Percentiles rank a stretch among this genome's conserved stretches.
Conservation (phyloP, 2,888 invertebrate species). For the Zaprionus bogoriensis region DNA sequence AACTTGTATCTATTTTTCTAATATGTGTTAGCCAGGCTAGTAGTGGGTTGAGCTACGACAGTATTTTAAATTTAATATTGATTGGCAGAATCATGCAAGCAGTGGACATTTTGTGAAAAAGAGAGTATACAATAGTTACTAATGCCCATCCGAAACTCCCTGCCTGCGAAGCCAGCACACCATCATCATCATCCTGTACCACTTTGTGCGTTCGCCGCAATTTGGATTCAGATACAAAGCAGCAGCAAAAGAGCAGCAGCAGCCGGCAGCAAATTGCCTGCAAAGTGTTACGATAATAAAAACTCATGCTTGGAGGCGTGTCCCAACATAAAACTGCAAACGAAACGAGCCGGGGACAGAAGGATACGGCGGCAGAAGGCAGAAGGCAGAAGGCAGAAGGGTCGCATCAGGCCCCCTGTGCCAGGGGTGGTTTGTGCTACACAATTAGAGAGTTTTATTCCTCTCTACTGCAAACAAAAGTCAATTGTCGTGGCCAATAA, state of each 20-base stretch:
- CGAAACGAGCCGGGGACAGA: conserved; percentile 44
- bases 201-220: conserved; percentile 66
- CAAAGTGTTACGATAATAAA: conserved; percentile 77
- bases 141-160: conserved; percentile 6
- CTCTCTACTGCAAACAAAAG: conserved; percentile 57
- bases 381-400: conserved; percentile 2
- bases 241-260: conserved; percentile 38
- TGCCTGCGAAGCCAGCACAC: neutral
- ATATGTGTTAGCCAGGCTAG: no score
- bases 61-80: no score
- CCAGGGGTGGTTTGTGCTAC: conserved; percentile 45
- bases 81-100: no score
- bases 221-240: conserved; percentile 32
- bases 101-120: no score
- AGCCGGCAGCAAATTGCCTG: conserved; percentile 74
- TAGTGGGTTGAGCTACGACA: no score
- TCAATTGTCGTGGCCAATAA: conserved; percentile 70
- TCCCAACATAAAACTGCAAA: conserved; percentile 77
- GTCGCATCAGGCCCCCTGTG: conserved; percentile 9
- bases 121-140: conserved; percentile 13
- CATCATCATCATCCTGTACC: conserved; percentile 18
- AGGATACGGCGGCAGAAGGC: neutral
- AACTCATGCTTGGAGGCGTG: conserved; percentile 79
- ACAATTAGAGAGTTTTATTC: conserved; percentile 52
- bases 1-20: no score